phyloP scores from a whole-genome alignment of 2,888 invertebrate genomes.

The Ametastegia equiseti region DNA sequence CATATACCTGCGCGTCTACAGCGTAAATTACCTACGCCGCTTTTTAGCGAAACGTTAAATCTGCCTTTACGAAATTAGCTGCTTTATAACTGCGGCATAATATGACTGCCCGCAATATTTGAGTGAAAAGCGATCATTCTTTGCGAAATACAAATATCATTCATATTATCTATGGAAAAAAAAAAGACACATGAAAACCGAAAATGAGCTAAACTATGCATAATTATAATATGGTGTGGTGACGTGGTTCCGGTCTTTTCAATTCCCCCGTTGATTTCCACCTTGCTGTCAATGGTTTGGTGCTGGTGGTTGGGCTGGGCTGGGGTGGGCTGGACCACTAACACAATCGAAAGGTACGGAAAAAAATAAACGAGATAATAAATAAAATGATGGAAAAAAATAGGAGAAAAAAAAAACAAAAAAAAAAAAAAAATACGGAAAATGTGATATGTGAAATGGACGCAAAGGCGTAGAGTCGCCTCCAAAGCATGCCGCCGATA shows the following conservation, averaged over 20 bases:
- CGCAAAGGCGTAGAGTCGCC: slow-evolving; percentile 37
- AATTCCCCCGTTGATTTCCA: slow-evolving; percentile 24
- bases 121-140: background rate
- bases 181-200: background rate
- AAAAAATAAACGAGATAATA: slow-evolving; percentile 23
- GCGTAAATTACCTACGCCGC: background rate
- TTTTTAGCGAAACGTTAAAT: background rate
- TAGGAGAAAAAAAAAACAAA: slow-evolving; percentile 29
- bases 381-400: slow-evolving; percentile 29
- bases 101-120: background rate
- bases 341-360: slow-evolving; percentile 27
- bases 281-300: slow-evolving; percentile 40
- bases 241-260: slow-evolving; percentile 40
- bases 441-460: background rate
- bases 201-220: background rate
- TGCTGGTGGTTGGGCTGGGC: slow-evolving; percentile 44
- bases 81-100: background rate
- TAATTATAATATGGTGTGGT: slow-evolving; percentile 43
- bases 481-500: slow-evolving; percentile 26
- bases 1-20: slow-evolving; percentile 36
- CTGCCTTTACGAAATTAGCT: background rate
- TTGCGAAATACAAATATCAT: too few relatives aligned
- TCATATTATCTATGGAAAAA: background rate
- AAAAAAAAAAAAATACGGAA: slow-evolving; percentile 21
- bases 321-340: slow-evolving; percentile 40